Evolutionary conservation across 2,888 invertebrate species (phyloP).

Genomic region (Sussaba pulchella): DNA sequence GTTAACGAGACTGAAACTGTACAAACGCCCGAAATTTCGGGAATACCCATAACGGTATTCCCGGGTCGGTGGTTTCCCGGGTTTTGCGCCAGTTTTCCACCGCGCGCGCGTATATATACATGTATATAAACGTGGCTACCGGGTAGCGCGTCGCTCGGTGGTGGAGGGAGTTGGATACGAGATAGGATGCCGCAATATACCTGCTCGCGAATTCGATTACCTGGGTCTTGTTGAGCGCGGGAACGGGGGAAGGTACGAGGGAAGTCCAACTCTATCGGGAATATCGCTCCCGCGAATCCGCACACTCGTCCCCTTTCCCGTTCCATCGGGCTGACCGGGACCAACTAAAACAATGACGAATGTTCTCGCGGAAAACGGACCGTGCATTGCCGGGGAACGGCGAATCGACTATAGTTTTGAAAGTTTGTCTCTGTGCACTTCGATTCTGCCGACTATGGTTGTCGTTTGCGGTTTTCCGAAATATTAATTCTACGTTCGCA

Average conservation of each 20-base stretch:
- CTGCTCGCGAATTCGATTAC: slow-evolving; percentile 72
- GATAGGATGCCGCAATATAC: slow-evolving; percentile 49
- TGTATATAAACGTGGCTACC: background rate
- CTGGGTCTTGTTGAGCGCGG: slow-evolving; percentile 69
- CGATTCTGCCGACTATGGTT: too few species aligned
- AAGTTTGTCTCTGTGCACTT: background rate
- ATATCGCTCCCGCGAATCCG: slow-evolving; percentile 57
- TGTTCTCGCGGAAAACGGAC: slow-evolving; percentile 64
- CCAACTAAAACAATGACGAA: slow-evolving; percentile 75
- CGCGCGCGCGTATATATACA: slow-evolving; percentile 13
- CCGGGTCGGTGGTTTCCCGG: slow-evolving; percentile 59
- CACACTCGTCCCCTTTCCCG: slow-evolving; percentile 23
- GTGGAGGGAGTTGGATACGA: slow-evolving; percentile 32
- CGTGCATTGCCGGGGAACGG: slow-evolving; percentile 11
- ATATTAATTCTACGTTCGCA: background rate
- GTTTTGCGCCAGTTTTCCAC: slow-evolving; percentile 61
- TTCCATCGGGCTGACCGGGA: slow-evolving; percentile 50
- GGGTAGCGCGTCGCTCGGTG: too few species aligned
- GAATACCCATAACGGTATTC: slow-evolving; percentile 51
- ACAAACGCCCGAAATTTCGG: slow-evolving; percentile 43
- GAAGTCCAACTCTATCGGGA: slow-evolving; percentile 55
- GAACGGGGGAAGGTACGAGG: background rate
- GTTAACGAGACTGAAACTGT: slow-evolving; percentile 45
- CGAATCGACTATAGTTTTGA: background rate
- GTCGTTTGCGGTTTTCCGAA: background rate